A percentile compares a stretch with the other conserved stretches of the same genome.
These are phyloP conservation scores for Dreissena polymorpha DNA, from an alignment of 1,140 invertebrate species.

Conservation along the genomic window DNA sequence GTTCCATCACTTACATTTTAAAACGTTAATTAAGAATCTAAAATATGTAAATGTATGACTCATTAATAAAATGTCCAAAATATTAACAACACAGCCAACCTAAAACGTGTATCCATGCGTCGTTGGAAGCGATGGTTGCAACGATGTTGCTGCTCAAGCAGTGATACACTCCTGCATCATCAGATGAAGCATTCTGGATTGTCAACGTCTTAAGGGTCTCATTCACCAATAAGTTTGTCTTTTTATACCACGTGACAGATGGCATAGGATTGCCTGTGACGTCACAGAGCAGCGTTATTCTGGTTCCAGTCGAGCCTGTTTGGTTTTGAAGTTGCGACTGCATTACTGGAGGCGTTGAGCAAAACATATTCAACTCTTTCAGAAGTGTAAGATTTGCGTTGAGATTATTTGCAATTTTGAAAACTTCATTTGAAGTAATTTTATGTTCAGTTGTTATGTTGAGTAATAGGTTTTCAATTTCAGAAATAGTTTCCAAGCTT, in stretches of 20 bases:
- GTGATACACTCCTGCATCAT: too few relatives aligned
- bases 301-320: constrained; percentile 2
- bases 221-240: background rate
- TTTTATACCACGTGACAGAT: background rate
- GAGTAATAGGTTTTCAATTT: constrained; percentile 13
- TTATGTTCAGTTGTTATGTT: constrained; percentile 2
- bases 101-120: too few relatives aligned
- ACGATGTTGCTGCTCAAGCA: too few relatives aligned
- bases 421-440: background rate
- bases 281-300: constrained; percentile 2
- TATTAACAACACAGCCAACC: too few relatives aligned
- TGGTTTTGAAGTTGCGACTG: background rate
- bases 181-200: too few relatives aligned
- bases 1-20: too few relatives aligned
- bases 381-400: background rate
- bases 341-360: constrained; percentile 11
- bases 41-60: too few relatives aligned
- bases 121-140: too few relatives aligned
- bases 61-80: too few relatives aligned
- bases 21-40: too few relatives aligned
- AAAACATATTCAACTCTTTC: constrained; percentile 18
- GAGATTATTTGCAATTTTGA: background rate
- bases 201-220: too few relatives aligned
- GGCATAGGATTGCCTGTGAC: background rate
- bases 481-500: constrained; percentile 13